Conservation (phyloP, 2,888 invertebrate genomes). For the Mylabris sibirica region DNA sequence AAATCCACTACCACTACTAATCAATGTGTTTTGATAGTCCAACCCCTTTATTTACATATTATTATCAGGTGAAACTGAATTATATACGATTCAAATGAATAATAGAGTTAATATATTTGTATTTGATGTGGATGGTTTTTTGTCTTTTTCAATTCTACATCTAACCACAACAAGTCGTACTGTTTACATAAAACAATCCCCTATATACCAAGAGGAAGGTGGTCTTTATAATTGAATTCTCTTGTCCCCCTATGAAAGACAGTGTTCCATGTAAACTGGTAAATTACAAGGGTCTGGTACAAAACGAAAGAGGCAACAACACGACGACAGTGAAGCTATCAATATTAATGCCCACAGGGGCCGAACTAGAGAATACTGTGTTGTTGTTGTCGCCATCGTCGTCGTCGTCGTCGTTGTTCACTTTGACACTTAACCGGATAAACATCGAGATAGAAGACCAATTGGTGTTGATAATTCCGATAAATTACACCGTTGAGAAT, state of each 20-base stretch:
- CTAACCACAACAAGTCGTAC: no score
- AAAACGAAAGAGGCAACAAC: slow-evolving; percentile 28
- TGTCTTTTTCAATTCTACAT: no score
- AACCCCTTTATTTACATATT: background rate
- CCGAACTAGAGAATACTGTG: slow-evolving; percentile 29
- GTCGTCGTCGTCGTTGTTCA: background rate
- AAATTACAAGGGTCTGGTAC: slow-evolving; percentile 44
- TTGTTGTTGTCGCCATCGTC: background rate
- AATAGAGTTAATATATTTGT: no score
- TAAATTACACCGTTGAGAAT: slow-evolving; percentile 21
- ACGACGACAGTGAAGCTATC: slow-evolving; percentile 34
- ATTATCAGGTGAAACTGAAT: background rate
- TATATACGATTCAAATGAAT: no score
- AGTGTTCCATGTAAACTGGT: slow-evolving; percentile 42
- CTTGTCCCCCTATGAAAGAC: slow-evolving; percentile 42
- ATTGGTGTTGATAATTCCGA: slow-evolving; percentile 35
- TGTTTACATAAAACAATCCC: slow-evolving; percentile 30
- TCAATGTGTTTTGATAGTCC: background rate
- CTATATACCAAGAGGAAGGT: slow-evolving; percentile 19
- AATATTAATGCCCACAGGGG: slow-evolving; percentile 45
- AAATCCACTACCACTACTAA: background rate
- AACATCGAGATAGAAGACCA: slow-evolving; percentile 36
- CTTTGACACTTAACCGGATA: slow-evolving; percentile 35
- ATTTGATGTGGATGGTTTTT: no score
- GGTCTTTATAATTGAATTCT: slow-evolving; percentile 45